Evolutionary conservation across 1,140 invertebrate genomes (phyloP), one percentile per base, ranked within the genome.

Genomic region (Sogatella furcifera): DNA sequence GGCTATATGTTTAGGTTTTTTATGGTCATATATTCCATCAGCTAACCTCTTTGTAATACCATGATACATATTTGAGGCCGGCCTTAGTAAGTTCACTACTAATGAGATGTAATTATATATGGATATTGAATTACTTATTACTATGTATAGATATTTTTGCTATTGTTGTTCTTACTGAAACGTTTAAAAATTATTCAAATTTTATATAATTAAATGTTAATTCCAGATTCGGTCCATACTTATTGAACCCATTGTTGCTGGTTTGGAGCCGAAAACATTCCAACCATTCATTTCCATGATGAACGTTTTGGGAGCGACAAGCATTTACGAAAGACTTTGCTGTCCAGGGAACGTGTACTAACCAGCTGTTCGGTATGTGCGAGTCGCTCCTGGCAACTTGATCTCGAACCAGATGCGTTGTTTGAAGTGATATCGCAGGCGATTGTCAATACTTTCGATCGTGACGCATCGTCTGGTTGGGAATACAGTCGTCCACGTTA

Each of bases 341-440:
- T 11, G 92, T 97, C 0, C 87, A 87, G 46, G 97, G 97, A 28
- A 95, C 95, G 24, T 95, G 91, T 71, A 82, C 84, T 0, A 90
- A 97, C 69, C 95, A 98, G 72, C 76, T 97, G 67, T 95, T 91
- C 73, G 96, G 97, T 68, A 97, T 99, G 90, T 98, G 96, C 77
- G 97, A 99, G 80, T 86, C 94, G 2, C 73, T 97, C n/a, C 9
- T 98, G 89, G 84, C 85, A 92, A 68, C 91, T 92, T 6, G 79
- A 97, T 75, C 76, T 98, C 70, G 84, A 83, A 55, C 89, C 96
- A 0, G 91, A 98, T 70, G 90, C 96, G 69, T 77, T 99, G 9
- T 98, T 98, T 78, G 97, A 99, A 78, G 91, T 90, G 9, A 95
- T 97, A 62, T 95, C 95, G 60, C 92, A 98, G 78, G 89, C 95